Conservation (phyloP, 2,888 invertebrate genomes). For the Trisateles emortualis region DNA sequence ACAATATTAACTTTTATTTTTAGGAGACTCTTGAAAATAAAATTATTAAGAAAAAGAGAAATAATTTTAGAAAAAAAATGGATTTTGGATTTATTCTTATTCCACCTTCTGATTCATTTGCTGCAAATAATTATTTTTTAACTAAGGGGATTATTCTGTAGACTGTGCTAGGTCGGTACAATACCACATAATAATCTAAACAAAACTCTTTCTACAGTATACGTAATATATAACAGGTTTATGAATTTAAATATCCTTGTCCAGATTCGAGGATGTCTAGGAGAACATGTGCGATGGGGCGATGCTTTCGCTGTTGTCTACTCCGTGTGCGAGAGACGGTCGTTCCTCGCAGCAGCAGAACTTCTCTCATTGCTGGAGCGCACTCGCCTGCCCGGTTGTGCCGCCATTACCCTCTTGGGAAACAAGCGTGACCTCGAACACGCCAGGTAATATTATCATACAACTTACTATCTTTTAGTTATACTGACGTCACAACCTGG, state of each 20-base stretch:
- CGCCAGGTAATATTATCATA: constrained; percentile 86
- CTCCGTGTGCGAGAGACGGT: constrained; percentile 88
- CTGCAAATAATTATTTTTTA: no score
- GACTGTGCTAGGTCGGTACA: no score
- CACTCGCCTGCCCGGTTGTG: constrained; percentile 91
- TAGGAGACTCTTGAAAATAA: no score
- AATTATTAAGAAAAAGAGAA: no score
- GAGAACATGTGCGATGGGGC: constrained; percentile 93
- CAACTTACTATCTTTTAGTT: neutral
- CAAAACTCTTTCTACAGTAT: no score
- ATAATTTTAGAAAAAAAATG: no score
- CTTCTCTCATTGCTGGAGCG: constrained; percentile 90
- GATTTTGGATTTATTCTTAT: no score
- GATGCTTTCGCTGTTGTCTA: constrained; percentile 94
- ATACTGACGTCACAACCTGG: neutral
- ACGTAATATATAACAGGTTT: neutral
- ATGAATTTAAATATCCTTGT: constrained; percentile 30
- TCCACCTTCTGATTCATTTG: no score
- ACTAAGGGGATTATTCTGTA: no score
- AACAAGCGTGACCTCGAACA: constrained; percentile 94
- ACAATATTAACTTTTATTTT: no score
- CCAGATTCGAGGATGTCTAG: constrained; percentile 91
- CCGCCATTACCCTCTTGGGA: constrained; percentile 91
- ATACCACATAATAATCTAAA: no score
- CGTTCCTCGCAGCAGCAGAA: constrained; percentile 89